Conservation (phyloP, 2,113 vertebrate species). For the Hippocampus comes region DNA sequence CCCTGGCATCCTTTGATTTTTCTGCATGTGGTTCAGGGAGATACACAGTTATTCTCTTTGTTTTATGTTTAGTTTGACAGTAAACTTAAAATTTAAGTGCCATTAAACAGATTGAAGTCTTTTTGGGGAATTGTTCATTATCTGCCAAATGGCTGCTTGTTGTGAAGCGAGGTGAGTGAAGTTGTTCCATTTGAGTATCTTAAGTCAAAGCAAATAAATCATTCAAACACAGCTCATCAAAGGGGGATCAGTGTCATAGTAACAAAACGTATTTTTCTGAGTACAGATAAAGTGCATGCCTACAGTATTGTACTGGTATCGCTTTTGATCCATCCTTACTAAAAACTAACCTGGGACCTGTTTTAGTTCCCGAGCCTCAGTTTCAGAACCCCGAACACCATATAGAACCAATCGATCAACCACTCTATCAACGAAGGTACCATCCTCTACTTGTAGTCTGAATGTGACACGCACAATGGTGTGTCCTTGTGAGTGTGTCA, state of each 20-base stretch:
- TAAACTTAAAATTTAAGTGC: background rate
- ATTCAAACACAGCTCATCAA: background rate
- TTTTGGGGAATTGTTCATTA: background rate
- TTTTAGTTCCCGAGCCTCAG: background rate
- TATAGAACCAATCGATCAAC: background rate
- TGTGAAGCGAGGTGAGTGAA: background rate
- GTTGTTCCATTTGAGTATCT: background rate
- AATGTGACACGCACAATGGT: conserved; percentile 27
- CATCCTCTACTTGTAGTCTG: background rate
- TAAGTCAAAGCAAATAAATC: background rate
- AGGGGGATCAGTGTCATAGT: background rate
- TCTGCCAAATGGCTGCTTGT: background rate
- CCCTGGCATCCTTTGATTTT: no score
- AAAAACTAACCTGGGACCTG: background rate
- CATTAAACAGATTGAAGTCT: background rate
- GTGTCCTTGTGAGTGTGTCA: conserved; percentile 52
- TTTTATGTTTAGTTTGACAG: background rate
- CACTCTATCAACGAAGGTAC: background rate
- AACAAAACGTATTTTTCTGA: background rate
- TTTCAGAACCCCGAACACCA: background rate
- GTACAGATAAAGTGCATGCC: background rate
- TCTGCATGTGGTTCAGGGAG: no score
- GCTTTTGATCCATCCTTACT: background rate
- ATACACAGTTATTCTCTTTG: background rate
- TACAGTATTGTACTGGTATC: background rate